Base-by-base conservation (phyloP, 2,113 vertebrate species). In the Pteropus alecto region DNA sequence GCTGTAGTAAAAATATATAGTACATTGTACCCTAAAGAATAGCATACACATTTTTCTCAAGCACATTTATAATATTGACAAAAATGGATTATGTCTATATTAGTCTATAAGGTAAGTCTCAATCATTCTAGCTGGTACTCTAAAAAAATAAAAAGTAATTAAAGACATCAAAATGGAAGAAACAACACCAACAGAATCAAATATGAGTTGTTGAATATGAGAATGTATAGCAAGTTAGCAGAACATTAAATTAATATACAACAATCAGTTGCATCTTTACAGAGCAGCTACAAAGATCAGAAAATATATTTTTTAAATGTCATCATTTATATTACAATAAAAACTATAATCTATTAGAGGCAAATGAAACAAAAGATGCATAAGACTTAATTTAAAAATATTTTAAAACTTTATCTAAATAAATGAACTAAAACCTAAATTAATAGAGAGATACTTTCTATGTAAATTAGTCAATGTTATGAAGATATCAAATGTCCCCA, bases 341-440 rank as follows among this genome's bases (percentile, higher is more conserved):
- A 93, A 86, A 58, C 26, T 41, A 21, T 68, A 70, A 4, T 73
- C 46, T 77, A 33, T n/a, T 16, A 63, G n/a, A 35, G 19, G 60
- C 51, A 71, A 97, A 76, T 78, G 30, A 61, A 92, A 58, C 22
- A 86, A 86, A 90, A 90, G 13, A 21, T 43, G 48, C 76, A 15
- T 15, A 81, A 8, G 56, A 67, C 28, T 65, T 77, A 54, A 67
- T 56, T 38, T 67, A 91, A 79, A 79, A 83, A 60, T 84, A 88
- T 92, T 93, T 79, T 76, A 54, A 94, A 46, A 93, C 12, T 65
- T 77, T 88, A 82, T 56, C 13, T 58, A 84, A 90, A 85, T 43
- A 93, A 85, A 81, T 77, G 78, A 94, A 78, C 2, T 4, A n/a
- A 90, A 22, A 79, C 22, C 22, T 96, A 73, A 76, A 74, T 74